phyloP scores from a whole-genome alignment of 2,113 vertebrate genomes.

The Amblyopsis rosae region DNA sequence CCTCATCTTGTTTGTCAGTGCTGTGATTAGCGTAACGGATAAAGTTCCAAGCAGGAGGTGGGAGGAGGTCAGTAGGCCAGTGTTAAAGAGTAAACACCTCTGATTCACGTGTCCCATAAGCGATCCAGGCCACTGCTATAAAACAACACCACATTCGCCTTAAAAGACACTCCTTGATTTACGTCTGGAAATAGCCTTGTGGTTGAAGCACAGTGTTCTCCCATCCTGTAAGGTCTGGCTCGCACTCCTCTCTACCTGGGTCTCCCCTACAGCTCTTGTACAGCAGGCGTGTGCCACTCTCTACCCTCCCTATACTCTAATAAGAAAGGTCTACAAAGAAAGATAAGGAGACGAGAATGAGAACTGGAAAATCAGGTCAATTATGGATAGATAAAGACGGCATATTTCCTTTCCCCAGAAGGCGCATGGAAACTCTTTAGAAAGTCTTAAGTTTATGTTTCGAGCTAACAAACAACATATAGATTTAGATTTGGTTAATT shows the following conservation, averaged over 20 bases:
- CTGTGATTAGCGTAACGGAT: slow-evolving; percentile 57
- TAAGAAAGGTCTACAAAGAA: not conserved
- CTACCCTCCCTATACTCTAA: not conserved
- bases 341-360: not conserved
- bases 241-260: too few relatives aligned
- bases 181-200: too few relatives aligned
- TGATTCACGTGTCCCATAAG: slow-evolving; percentile 4
- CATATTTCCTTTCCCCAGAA: not conserved
- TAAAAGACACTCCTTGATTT: not conserved
- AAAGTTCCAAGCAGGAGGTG: slow-evolving; percentile 30
- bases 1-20: slow-evolving; percentile 62
- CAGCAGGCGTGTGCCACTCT: not conserved
- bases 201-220: too few relatives aligned
- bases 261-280: not conserved
- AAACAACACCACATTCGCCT: not conserved
- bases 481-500: not conserved
- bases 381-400: not conserved
- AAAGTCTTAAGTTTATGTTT: not conserved
- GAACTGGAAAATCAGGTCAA: not conserved
- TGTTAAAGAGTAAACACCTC: not conserved
- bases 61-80: slow-evolving; percentile 11
- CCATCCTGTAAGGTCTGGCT: too few relatives aligned
- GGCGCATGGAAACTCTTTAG: not conserved
- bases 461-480: not conserved
- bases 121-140: slow-evolving; percentile 9